phyloP scores from a whole-genome alignment of 2,797 vertebrate genomes.

The Peromyscus nudipes region DNA sequence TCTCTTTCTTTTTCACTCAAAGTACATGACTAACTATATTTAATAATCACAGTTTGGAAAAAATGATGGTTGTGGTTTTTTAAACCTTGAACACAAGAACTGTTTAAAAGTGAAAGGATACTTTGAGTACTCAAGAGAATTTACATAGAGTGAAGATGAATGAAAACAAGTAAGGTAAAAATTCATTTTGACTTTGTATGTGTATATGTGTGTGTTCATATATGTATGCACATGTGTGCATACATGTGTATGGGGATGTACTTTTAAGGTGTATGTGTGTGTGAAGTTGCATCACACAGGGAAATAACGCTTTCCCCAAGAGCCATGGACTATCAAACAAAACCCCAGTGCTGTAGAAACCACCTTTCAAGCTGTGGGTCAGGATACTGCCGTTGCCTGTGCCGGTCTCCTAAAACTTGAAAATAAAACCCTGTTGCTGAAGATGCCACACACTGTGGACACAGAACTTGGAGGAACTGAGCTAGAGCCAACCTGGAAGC shows the following conservation, averaged over 20 bases:
- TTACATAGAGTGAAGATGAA: conserved; percentile 22
- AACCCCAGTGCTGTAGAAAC: not conserved
- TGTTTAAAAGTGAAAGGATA: conserved; percentile 78
- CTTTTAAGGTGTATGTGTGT: not conserved
- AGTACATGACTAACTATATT: conserved; percentile 65
- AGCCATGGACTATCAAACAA: not conserved
- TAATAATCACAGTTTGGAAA: conserved; percentile 70
- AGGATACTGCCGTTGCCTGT: not conserved
- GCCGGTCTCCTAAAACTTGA: not conserved
- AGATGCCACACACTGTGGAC: not conserved
- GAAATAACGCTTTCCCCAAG: not conserved
- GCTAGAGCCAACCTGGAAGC: not conserved
- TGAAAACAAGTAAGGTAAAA: not conserved
- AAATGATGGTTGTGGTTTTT: conserved; percentile 22
- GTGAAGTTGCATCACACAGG: not conserved
- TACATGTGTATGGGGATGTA: not conserved
- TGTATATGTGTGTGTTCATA: too few species aligned
- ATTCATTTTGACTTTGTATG: not conserved
- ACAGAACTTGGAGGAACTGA: not conserved
- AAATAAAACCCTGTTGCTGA: not conserved
- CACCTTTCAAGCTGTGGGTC: not conserved
- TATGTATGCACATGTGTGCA: not conserved
- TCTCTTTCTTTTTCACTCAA: conserved; percentile 74
- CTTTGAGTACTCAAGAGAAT: conserved; percentile 52
- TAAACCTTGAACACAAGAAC: conserved; percentile 48